Percentiles rank a stretch among this genome's conserved stretches.
phyloP scores from a whole-genome alignment of 2,113 vertebrate species.

The Chaetops frenatus region DNA sequence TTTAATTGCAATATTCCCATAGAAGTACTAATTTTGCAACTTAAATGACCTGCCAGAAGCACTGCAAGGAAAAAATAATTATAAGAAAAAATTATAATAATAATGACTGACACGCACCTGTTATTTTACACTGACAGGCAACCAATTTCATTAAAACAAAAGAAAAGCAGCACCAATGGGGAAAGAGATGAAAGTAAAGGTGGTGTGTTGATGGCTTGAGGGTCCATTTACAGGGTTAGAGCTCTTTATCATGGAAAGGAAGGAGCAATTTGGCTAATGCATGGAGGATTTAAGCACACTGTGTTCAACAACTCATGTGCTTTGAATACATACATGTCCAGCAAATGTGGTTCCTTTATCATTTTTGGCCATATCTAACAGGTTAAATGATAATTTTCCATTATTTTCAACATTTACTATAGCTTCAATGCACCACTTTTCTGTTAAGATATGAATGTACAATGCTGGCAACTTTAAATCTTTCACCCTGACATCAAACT shows the following conservation, averaged over 20 bases:
- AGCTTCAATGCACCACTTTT: neutral
- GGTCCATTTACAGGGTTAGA: neutral
- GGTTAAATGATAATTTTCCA: neutral
- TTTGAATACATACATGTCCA: neutral
- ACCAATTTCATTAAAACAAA: neutral
- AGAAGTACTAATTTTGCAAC: neutral
- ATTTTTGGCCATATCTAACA: neutral
- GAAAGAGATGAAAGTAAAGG: neutral
- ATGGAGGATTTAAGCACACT: neutral
- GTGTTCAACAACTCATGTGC: neutral
- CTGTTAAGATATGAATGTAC: neutral
- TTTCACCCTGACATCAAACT: neutral
- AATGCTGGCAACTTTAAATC: neutral
- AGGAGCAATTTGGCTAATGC: neutral
- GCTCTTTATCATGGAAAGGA: neutral
- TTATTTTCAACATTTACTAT: neutral
- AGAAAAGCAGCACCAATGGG: neutral
- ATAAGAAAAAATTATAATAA: neutral
- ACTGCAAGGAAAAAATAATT: conserved; percentile 19
- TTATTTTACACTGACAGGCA: neutral
- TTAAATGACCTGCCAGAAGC: neutral
- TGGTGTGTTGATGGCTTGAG: neutral
- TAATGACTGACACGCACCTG: neutral
- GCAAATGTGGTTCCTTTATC: neutral
- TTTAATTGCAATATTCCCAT: neutral